These are phyloP conservation scores for Arnoldichthys spilopterus DNA, from an alignment of 2,797 vertebrate genomes.

Conservation along the genomic window DNA sequence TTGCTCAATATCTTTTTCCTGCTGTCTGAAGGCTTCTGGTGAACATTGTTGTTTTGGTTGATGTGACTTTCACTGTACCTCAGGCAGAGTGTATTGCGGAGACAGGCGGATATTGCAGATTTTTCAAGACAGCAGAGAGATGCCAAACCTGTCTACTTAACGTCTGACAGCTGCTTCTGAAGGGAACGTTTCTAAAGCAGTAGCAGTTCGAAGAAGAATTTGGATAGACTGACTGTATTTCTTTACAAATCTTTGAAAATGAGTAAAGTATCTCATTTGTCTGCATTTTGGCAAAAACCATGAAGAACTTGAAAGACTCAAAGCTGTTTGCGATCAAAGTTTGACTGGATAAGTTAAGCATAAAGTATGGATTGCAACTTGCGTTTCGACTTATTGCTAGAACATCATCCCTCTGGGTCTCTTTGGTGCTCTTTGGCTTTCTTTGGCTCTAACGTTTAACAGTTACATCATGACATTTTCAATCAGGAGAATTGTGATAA, in stretches of 20 bases:
- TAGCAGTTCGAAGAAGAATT: conserved; percentile 4
- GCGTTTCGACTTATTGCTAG: background rate
- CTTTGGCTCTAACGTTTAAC: background rate
- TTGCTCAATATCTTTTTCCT: background rate
- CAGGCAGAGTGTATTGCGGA: conserved; percentile 6
- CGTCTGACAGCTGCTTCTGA: conserved; percentile 42
- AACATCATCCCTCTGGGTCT: background rate
- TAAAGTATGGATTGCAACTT: background rate
- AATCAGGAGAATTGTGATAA: background rate
- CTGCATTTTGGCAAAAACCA: background rate
- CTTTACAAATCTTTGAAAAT: background rate
- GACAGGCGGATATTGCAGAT: conserved; percentile 20
- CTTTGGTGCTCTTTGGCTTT: no score
- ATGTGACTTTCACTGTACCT: conserved; percentile 9
- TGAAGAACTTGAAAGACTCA: background rate
- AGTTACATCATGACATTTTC: background rate
- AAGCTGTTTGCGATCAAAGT: conserved; percentile 8
- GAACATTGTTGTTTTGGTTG: conserved; percentile 11
- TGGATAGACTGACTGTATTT: background rate
- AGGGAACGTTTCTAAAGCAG: conserved; percentile 1
- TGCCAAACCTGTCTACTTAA: conserved; percentile 20
- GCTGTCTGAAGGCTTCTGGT: conserved; percentile 5
- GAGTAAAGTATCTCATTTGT: background rate
- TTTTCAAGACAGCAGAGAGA: conserved; percentile 5
- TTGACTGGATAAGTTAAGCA: background rate